Percentiles rank a stretch among this genome's conserved stretches.
Evolutionary conservation across 30 jellyfish, hydroid and myxozoan species (phyloP).

Genomic region (Pseudorhiza aurosa): DNA sequence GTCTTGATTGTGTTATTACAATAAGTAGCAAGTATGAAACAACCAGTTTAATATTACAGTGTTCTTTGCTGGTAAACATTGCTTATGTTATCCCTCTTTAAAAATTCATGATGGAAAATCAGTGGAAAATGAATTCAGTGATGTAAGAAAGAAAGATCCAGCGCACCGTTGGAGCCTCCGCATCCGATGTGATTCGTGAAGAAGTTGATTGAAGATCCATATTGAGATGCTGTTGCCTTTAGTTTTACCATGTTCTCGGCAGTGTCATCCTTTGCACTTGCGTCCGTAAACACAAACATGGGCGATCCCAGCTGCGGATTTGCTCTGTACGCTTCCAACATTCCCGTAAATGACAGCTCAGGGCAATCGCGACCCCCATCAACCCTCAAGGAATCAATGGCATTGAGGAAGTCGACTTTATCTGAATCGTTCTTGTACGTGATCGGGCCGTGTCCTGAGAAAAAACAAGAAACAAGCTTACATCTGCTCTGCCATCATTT

Average conservation of each 20-base stretch:
- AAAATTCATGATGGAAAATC: too few relatives aligned
- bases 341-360: constrained; percentile 85
- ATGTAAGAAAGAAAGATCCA: too few relatives aligned
- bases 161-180: too few relatives aligned
- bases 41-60: too few relatives aligned
- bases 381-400: constrained; percentile 46
- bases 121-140: too few relatives aligned
- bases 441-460: constrained; percentile 88
- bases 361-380: constrained; percentile 93
- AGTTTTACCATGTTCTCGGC: constrained; percentile 48
- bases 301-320: constrained; percentile 80
- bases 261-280: constrained; percentile 84
- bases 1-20: too few relatives aligned
- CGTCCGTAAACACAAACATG: constrained; percentile 96
- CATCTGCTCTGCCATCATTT: too few relatives aligned
- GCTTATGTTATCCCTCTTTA: too few relatives aligned
- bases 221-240: constrained; percentile 55
- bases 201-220: constrained; percentile 60
- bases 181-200: constrained; percentile 72
- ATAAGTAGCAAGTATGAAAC: too few relatives aligned
- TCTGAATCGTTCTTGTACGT: constrained; percentile 54
- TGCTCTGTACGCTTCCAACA: constrained; percentile 77
- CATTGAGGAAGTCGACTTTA: constrained; percentile 47
- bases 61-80: too few relatives aligned
- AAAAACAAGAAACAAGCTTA: too few relatives aligned